These are phyloP conservation scores for Hippopotamyrus pictus DNA, from an alignment of 2,797 vertebrate genomes.

Conservation along the genomic window DNA sequence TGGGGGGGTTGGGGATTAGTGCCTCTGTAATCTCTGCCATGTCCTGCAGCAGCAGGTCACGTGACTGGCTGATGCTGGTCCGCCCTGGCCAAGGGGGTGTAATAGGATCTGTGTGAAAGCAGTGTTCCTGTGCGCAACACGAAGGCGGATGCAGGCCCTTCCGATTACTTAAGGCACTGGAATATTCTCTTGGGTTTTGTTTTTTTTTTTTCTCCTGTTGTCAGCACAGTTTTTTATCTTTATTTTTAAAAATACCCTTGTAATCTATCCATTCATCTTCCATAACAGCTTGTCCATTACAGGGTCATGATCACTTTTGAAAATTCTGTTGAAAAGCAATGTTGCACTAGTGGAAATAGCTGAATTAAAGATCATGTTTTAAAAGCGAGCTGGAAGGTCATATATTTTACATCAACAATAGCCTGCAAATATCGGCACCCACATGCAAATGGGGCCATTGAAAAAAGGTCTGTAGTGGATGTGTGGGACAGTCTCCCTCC, in stretches of 20 bases:
- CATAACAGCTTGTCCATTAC: neutral
- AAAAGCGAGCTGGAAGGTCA: neutral
- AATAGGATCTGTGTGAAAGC: slow-evolving; percentile 39
- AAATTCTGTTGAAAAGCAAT: neutral
- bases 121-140: neutral
- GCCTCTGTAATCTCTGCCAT: slow-evolving; percentile 62
- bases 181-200: neutral
- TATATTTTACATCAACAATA: neutral
- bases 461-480: neutral
- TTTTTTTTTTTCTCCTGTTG: neutral
- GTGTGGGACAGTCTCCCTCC: slow-evolving; percentile 52
- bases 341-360: neutral
- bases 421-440: neutral
- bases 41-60: slow-evolving; percentile 57
- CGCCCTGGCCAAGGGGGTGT: slow-evolving; percentile 1
- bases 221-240: neutral
- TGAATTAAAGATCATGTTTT: neutral
- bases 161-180: neutral
- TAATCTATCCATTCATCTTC: neutral
- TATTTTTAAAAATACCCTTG: neutral
- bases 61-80: slow-evolving; percentile 56
- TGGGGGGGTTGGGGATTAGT: slow-evolving; percentile 71
- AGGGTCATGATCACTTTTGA: neutral
- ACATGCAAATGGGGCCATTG: slow-evolving; percentile 5
- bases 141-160: neutral